Base-by-base conservation (phyloP, 2,797 vertebrate species). In the Chelon labrosus region DNA sequence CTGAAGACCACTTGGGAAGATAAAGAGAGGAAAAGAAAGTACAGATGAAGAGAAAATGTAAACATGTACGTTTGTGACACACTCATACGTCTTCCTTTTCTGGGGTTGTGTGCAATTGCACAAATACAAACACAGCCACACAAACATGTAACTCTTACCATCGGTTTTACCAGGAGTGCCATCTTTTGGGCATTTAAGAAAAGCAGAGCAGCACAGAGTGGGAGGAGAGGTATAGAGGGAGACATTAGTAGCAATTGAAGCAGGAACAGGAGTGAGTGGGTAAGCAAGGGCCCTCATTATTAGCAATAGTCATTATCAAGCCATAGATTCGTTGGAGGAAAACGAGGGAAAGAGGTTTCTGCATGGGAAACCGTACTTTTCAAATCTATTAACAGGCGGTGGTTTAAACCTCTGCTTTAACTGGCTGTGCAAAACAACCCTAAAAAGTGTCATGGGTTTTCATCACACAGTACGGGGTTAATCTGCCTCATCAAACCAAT, bases 81-180 rank as follows among this genome's bases (percentile, higher is more conserved):
- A 73, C 46, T 82, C 73, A n/a, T 37, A 67, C 56, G 0, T 1
- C 44, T n/a, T 22, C 31, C 54, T 38, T 58, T 19, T 62, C 49
- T 52, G 11, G 19, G 25, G 19, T 20, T 72, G 39, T 68, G 65
- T 77, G 58, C 42, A 66, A 14, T n/a, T 35, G 17, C 20, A 57
- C 41, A 58, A 37, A 70, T 25, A 54, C 85, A 95, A 22, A 35
- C 27, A 52, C 20, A 37, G 16, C 10, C 22, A 20, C 39, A 58
- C 31, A 63, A 31, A 73, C 31, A 57, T 73, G 72, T 25, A 85
- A 83, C 84, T 91, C 98, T 99, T 99, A 99, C 98, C 98, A 96
- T 99, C 96, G 0, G 94, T 86, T 96, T 97, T 99, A 97, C 93
- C 97, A 74, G 97, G 91, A 85, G 96, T 94, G 96, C 97, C 98